Conservation (phyloP, 2,888 invertebrate species). For the Ophion obscuratus region DNA sequence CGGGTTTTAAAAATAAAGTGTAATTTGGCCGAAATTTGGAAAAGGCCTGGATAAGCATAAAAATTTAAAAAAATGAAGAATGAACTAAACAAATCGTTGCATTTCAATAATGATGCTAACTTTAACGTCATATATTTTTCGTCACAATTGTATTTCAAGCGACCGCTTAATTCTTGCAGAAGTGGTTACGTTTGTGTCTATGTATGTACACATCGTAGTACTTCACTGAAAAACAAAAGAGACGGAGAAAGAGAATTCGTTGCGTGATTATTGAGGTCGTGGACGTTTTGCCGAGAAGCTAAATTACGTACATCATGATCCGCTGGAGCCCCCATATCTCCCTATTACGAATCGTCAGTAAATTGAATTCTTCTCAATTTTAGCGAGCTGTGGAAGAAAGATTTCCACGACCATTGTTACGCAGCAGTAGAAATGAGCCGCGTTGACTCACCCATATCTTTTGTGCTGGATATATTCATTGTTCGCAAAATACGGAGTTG, state of each 20-base stretch:
- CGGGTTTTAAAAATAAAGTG: no score
- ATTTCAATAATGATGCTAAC: no score
- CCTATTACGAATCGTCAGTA: constrained; percentile 6
- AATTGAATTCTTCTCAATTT: constrained; percentile 28
- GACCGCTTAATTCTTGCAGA: constrained; percentile 20
- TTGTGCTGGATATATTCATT: not conserved
- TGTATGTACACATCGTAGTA: not conserved
- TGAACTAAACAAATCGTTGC: no score
- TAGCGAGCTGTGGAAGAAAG: not conserved
- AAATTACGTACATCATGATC: constrained; percentile 18
- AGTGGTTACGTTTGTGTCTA: constrained; percentile 34
- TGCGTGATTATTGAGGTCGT: constrained; percentile 35
- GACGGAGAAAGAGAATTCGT: constrained; percentile 19
- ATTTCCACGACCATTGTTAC: not conserved
- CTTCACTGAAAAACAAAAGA: not conserved
- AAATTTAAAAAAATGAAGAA: no score
- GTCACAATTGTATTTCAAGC: constrained; percentile 40
- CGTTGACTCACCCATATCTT: not conserved
- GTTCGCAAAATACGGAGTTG: no score
- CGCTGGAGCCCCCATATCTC: not conserved
- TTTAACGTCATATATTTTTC: constrained; percentile 30
- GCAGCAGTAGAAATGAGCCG: no score
- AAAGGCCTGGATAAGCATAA: no score
- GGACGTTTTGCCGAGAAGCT: constrained; percentile 38
- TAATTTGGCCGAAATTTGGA: no score